These are phyloP conservation scores for Tenebrio molitor DNA, from an alignment of 1,140 invertebrate genomes.

Conservation along the genomic window DNA sequence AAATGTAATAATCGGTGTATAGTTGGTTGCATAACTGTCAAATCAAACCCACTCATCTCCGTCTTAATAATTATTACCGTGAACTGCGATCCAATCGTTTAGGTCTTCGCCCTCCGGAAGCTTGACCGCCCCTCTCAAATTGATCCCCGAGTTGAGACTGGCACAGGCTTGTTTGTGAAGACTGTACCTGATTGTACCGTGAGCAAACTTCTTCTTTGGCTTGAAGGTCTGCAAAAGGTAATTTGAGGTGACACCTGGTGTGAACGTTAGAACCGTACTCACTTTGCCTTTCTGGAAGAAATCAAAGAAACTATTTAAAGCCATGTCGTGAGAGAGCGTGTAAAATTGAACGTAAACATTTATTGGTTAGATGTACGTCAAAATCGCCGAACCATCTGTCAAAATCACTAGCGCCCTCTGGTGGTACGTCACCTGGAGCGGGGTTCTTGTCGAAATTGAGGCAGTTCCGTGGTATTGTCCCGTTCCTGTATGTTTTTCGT, in stretches of 20 bases:
- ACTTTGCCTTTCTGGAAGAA: constrained; percentile 89
- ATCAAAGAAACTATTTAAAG: constrained; percentile 80
- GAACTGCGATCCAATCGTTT: constrained; percentile 96
- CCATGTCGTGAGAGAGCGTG: constrained; percentile 65
- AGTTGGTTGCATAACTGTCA: constrained; percentile 1
- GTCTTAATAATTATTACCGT: constrained; percentile 74
- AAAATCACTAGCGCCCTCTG: not conserved
- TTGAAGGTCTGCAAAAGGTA: constrained; percentile 80
- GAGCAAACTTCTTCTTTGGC: constrained; percentile 92
- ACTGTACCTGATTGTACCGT: constrained; percentile 92
- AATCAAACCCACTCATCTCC: not conserved
- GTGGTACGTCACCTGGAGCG: too few relatives aligned
- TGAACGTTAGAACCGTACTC: constrained; percentile 46
- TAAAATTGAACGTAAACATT: constrained; percentile 3
- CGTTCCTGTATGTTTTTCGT: too few relatives aligned
- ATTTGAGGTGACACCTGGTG: not conserved
- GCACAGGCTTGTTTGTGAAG: constrained; percentile 96
- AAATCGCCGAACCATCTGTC: not conserved
- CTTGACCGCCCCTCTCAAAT: constrained; percentile 87
- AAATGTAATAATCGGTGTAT: too few relatives aligned
- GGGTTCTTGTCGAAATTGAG: too few relatives aligned
- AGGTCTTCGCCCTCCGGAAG: constrained; percentile 89
- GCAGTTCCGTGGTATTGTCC: too few relatives aligned
- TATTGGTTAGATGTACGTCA: constrained; percentile 19
- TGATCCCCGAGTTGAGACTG: constrained; percentile 93